phyloP scores from a whole-genome alignment of 2,888 invertebrate genomes.

The Drosophila yooni region DNA sequence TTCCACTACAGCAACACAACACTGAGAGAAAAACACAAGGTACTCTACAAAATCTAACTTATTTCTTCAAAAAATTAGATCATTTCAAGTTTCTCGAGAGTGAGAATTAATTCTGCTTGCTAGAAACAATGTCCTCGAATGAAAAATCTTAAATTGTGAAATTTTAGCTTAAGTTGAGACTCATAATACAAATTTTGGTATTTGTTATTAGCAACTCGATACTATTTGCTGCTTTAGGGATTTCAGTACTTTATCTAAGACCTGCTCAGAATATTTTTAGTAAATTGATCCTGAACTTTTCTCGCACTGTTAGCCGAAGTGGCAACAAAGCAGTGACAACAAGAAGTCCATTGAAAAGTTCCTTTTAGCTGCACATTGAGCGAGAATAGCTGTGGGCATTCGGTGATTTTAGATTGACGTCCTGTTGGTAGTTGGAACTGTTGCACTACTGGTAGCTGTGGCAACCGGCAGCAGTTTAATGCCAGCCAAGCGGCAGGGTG shows the following conservation, averaged over 20 bases:
- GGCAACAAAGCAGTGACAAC: constrained; percentile 10
- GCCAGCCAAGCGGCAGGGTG: constrained; percentile 64
- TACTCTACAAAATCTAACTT: background rate
- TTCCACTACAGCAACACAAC: constrained; percentile 1
- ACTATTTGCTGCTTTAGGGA: background rate
- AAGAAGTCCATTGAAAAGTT: constrained; percentile 46
- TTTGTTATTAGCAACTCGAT: background rate
- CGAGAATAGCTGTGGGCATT: constrained; percentile 31
- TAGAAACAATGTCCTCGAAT: background rate
- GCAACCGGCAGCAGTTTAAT: constrained; percentile 64
- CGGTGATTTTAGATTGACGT: constrained; percentile 4
- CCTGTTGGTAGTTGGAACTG: background rate
- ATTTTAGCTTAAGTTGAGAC: background rate
- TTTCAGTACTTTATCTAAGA: background rate
- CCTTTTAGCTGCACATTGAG: constrained; percentile 54
- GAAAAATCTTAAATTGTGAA: background rate
- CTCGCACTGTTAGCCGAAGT: background rate
- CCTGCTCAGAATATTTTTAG: background rate
- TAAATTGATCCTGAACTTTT: background rate
- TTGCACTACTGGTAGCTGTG: constrained; percentile 1
- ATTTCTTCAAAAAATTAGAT: background rate
- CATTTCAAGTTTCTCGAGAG: background rate
- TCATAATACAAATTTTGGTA: background rate
- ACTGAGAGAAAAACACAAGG: background rate
- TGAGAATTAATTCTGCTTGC: background rate